A percentile compares a stretch with the other conserved stretches of the same genome.
These are phyloP conservation scores for Alligator mississippiensis DNA, from an alignment of 2,113 vertebrate species.

Conservation along the genomic window DNA sequence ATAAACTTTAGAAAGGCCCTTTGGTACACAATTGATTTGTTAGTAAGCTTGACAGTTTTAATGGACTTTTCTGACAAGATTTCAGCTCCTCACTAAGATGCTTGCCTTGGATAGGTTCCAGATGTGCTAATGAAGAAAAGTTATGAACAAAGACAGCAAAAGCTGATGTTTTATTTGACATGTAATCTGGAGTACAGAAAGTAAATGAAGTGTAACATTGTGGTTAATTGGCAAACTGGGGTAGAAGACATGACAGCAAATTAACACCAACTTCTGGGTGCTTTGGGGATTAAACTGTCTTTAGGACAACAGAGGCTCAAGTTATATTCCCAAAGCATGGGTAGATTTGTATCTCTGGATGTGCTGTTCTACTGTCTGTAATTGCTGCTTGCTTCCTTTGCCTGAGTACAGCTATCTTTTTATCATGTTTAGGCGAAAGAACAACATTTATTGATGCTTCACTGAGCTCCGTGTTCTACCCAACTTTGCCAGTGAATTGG, in stretches of 20 bases:
- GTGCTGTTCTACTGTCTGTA: neutral
- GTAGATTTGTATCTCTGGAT: neutral
- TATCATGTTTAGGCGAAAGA: neutral
- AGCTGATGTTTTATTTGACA: neutral
- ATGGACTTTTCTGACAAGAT: slow-evolving; percentile 70
- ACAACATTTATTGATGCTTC: neutral
- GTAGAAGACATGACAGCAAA: neutral
- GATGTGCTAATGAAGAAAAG: slow-evolving; percentile 55
- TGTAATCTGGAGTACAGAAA: neutral
- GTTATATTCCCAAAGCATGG: neutral
- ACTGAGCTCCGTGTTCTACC: neutral
- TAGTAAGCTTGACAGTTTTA: slow-evolving; percentile 60
- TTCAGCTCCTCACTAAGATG: slow-evolving; percentile 45
- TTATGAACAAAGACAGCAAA: neutral
- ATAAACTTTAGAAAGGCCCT: slow-evolving; percentile 46
- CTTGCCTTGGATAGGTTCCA: slow-evolving; percentile 68
- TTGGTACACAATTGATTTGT: slow-evolving; percentile 71
- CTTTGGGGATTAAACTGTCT: neutral
- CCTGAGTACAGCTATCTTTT: neutral
- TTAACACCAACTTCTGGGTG: neutral
- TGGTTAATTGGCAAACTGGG: neutral
- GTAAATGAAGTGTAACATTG: neutral
- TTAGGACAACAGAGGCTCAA: neutral
- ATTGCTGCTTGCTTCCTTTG: accelerated
- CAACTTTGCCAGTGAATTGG: neutral